These are phyloP conservation scores for Parnassius glacialis DNA, from an alignment of 2,888 invertebrate species.

Conservation along the genomic window DNA sequence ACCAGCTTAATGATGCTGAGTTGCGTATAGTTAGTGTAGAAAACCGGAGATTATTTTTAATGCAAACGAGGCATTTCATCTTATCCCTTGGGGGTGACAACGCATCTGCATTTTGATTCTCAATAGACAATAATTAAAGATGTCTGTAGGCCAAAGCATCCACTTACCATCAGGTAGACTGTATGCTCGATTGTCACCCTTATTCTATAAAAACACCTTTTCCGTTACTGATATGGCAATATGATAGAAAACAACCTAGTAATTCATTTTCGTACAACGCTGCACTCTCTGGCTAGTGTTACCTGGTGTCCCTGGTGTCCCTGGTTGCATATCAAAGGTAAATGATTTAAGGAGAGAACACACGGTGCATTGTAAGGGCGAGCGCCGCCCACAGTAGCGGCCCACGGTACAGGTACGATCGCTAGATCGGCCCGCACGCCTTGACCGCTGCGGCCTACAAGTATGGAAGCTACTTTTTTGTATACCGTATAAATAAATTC, in stretches of 20 bases:
- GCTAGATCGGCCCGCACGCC: conserved; percentile 75
- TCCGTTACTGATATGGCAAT: too few species aligned
- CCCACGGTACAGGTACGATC: conserved; percentile 61
- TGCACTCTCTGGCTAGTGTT: neutral
- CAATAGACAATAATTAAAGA: too few species aligned
- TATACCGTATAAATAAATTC: neutral
- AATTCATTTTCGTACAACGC: conserved; percentile 3
- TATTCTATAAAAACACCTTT: too few species aligned
- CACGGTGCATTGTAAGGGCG: conserved; percentile 59
- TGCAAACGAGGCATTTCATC: too few species aligned
- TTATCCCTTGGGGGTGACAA: too few species aligned
- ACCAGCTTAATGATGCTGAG: too few species aligned
- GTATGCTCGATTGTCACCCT: too few species aligned
- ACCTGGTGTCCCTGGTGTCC: conserved; percentile 2
- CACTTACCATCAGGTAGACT: too few species aligned
- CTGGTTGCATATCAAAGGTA: conserved; percentile 28
- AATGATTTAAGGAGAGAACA: conserved; percentile 58
- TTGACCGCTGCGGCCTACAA: conserved; percentile 34
- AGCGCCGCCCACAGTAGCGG: conserved; percentile 72
- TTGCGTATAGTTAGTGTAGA: too few species aligned
- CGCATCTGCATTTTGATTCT: too few species aligned
- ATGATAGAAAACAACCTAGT: neutral
- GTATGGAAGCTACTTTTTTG: conserved; percentile 45
- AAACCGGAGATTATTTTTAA: too few species aligned
- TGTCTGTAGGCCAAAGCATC: too few species aligned